Percentiles rank a stretch among this genome's conserved stretches.
Evolutionary conservation across 1,140 invertebrate species (phyloP).

Genomic region (Drosophila pseudoananassae): DNA sequence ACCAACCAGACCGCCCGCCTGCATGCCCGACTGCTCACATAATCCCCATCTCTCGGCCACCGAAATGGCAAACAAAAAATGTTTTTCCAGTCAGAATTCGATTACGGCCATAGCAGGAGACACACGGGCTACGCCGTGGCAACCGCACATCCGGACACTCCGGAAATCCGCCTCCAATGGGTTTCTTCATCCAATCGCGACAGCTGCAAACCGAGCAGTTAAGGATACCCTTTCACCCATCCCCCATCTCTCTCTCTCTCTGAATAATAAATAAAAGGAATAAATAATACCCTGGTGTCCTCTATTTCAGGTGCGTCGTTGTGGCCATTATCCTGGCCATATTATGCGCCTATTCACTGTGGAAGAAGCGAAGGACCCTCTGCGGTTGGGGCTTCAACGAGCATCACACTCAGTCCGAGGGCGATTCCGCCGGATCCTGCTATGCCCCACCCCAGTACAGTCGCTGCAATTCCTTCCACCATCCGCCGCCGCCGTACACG

Average conservation of each 20-base stretch:
- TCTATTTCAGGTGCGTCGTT: constrained; percentile 86
- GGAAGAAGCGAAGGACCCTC: constrained; percentile 86
- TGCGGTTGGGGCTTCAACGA: constrained; percentile 85
- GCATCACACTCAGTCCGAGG: constrained; percentile 86
- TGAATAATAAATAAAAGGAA: too few species aligned
- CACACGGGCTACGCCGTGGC: constrained; percentile 1
- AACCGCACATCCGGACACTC: background rate
- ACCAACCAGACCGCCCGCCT: constrained; percentile 16
- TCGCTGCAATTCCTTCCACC: constrained; percentile 91
- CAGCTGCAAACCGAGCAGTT: constrained; percentile 67
- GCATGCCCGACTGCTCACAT: constrained; percentile 41
- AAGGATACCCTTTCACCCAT: constrained; percentile 2
- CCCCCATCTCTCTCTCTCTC: too few species aligned
- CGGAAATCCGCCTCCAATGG: constrained; percentile 43
- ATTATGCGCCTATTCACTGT: constrained; percentile 88
- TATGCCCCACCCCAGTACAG: constrained; percentile 92
- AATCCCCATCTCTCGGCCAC: constrained; percentile 74
- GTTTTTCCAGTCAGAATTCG: constrained; percentile 64
- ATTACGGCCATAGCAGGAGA: constrained; percentile 58
- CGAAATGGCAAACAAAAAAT: constrained; percentile 54
- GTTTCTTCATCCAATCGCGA: constrained; percentile 66
- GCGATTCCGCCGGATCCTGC: constrained; percentile 89
- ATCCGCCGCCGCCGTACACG: constrained; percentile 91
- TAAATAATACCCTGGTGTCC: background rate
- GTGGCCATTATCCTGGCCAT: constrained; percentile 86